phyloP scores from a whole-genome alignment of 2,888 invertebrate genomes.

The Limnephilus marmoratus region DNA sequence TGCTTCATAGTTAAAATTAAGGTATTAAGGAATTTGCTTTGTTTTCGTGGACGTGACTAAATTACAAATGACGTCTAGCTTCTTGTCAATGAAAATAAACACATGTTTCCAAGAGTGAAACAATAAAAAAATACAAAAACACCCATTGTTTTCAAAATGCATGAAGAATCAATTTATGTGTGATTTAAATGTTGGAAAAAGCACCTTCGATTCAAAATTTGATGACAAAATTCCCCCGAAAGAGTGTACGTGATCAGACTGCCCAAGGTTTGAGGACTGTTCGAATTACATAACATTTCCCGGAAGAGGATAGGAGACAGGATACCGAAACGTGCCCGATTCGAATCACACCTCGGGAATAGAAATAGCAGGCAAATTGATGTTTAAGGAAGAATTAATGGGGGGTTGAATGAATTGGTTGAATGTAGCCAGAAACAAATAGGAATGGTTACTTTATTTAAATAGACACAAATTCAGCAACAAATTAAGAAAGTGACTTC shows the following conservation, averaged over 20 bases:
- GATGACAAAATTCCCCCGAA: background rate
- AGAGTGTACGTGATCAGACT: background rate
- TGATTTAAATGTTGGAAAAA: background rate
- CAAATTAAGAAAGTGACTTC: too few species aligned
- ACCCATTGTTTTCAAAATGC: background rate
- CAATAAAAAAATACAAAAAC: background rate
- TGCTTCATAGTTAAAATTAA: too few species aligned
- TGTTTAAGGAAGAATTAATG: background rate
- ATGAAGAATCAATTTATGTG: background rate
- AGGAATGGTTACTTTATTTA: too few species aligned
- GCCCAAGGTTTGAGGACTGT: background rate
- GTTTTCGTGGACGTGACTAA: background rate
- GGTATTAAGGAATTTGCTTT: background rate
- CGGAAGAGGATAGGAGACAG: constrained; percentile 17
- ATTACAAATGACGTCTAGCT: background rate
- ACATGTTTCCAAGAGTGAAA: background rate
- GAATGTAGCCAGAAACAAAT: too few species aligned
- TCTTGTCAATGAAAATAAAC: background rate
- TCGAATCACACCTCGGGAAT: background rate
- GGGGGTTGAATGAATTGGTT: background rate
- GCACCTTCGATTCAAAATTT: background rate
- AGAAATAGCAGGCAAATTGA: background rate
- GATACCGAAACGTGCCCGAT: background rate
- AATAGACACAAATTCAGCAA: too few species aligned
- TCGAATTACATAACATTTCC: constrained; percentile 14